Conservation (phyloP, 1,140 invertebrate genomes). For the Hormaphis cornu region DNA sequence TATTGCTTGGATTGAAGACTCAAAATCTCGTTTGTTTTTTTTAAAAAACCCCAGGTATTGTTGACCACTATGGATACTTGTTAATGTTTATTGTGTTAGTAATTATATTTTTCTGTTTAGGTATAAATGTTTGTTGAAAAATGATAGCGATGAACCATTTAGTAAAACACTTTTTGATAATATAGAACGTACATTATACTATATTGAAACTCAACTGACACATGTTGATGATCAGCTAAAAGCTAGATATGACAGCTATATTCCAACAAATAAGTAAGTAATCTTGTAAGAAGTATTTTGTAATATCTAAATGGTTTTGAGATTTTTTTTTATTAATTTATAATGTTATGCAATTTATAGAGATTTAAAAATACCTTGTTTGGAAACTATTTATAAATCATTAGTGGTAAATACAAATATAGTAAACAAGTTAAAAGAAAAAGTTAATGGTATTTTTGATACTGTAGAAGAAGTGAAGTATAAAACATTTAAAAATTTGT, state of each 20-base stretch:
- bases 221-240: constrained; percentile 23
- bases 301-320: background rate
- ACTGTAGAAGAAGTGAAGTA: constrained; percentile 10
- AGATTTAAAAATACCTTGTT: constrained; percentile 21
- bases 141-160: constrained; percentile 21
- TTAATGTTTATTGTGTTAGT: background rate
- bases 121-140: constrained; percentile 19
- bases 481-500: constrained; percentile 15
- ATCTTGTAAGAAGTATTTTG: background rate
- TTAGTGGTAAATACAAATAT: constrained; percentile 19
- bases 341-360: background rate
- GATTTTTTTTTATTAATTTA: background rate
- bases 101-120: background rate
- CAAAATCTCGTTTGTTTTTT: constrained; percentile 27
- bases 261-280: constrained; percentile 2
- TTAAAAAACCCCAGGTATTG: constrained; percentile 16
- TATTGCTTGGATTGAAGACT: constrained; percentile 20
- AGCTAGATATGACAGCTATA: constrained; percentile 17
- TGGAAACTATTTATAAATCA: constrained; percentile 24
- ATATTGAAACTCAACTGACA: constrained; percentile 21
- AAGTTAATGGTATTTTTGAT: background rate
- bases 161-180: constrained; percentile 23
- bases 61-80: background rate
- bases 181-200: constrained; percentile 23
- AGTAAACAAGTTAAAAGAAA: constrained; percentile 19